These are phyloP conservation scores for Pteropus rufus DNA, from an alignment of 2,797 vertebrate species.

Conservation along the genomic window DNA sequence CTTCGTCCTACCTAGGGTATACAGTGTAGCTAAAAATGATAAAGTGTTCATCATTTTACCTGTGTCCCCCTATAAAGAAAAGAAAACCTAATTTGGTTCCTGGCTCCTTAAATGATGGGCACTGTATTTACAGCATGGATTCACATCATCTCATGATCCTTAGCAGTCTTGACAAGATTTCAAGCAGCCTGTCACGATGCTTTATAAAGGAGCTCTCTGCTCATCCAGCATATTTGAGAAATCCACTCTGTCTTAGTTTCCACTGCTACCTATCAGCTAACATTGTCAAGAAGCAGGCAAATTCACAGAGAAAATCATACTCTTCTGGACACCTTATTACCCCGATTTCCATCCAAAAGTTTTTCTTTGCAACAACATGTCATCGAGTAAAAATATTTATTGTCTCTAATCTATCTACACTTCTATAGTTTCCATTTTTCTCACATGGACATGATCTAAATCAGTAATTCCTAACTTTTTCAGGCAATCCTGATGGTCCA, in stretches of 20 bases:
- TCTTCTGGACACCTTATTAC: background rate
- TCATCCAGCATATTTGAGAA: background rate
- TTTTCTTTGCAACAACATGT: background rate
- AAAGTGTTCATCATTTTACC: background rate
- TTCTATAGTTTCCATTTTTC: constrained; percentile 27
- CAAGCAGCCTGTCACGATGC: background rate
- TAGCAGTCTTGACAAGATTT: background rate
- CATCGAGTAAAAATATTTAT: background rate
- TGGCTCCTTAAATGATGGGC: accelerated
- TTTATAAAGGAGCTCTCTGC: constrained; percentile 6
- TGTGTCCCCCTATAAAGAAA: constrained; percentile 28
- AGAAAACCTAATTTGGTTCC: background rate
- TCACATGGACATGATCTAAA: constrained; percentile 41
- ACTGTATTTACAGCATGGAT: constrained; percentile 29
- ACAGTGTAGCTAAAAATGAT: background rate
- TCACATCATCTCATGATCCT: background rate
- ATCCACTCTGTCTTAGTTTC: background rate
- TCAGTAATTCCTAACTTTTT: constrained; percentile 28
- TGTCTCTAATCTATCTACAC: background rate
- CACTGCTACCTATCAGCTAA: background rate
- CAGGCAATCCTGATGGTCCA: background rate
- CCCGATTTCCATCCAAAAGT: background rate
- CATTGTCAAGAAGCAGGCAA: constrained; percentile 11
- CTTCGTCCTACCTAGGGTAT: background rate
- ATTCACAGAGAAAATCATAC: constrained; percentile 36